phyloP scores from a whole-genome alignment of 2,113 vertebrate species.

The Sturnus vulgaris region DNA sequence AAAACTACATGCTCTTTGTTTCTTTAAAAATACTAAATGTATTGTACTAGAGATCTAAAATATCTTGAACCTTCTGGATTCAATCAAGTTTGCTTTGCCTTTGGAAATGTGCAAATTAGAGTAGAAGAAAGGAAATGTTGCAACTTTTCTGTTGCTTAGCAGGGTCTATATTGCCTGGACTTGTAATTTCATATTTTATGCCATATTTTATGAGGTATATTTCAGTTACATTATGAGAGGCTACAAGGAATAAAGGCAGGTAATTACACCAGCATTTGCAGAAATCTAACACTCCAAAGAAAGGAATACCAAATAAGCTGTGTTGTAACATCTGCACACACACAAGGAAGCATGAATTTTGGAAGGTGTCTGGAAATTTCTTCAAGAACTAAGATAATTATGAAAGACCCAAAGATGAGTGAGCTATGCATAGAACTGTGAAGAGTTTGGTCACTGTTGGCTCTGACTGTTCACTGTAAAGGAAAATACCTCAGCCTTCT shows the following conservation, averaged over 20 bases:
- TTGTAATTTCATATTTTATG: background rate
- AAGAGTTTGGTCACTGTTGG: background rate
- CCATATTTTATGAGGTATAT: background rate
- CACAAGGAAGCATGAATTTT: background rate
- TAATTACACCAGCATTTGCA: background rate
- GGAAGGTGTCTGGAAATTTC: background rate
- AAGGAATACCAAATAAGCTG: background rate
- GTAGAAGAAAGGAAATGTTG: background rate
- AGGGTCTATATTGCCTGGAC: background rate
- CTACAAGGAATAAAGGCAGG: background rate
- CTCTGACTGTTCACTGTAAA: background rate
- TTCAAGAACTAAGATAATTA: background rate
- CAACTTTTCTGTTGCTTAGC: background rate
- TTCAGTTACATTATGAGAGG: background rate
- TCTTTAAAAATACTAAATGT: background rate
- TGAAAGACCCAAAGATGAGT: background rate
- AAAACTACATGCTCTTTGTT: background rate
- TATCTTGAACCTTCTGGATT: background rate
- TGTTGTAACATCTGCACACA: background rate
- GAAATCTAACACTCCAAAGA: background rate
- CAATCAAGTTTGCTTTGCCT: background rate
- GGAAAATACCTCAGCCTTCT: background rate
- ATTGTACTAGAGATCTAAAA: background rate
- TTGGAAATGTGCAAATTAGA: background rate
- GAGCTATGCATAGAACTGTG: background rate